Evolutionary conservation across 2,888 invertebrate genomes (phyloP).

Genomic region (Sussaba pulchella): DNA sequence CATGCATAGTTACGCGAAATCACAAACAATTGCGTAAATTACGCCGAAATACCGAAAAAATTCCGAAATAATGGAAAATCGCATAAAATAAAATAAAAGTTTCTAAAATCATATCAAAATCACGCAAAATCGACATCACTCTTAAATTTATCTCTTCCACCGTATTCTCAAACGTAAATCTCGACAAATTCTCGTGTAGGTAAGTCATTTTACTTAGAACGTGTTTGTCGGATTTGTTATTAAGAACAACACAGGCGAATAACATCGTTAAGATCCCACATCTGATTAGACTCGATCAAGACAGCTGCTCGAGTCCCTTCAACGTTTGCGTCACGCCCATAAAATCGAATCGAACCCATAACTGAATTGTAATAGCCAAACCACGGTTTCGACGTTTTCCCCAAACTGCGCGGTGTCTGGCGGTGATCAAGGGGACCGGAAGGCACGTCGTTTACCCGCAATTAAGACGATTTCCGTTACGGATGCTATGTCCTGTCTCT

Average conservation of each 20-base stretch:
- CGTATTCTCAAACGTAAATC: no score
- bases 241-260: background rate
- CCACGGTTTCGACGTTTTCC: constrained; percentile 20
- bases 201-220: background rate
- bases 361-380: constrained; percentile 23
- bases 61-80: no score
- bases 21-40: no score
- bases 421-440: constrained; percentile 21
- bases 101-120: no score
- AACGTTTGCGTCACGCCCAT: background rate
- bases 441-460: constrained; percentile 33
- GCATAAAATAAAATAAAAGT: no score
- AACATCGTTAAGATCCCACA: constrained; percentile 12
- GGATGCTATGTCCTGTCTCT: constrained; percentile 3
- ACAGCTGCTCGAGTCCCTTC: background rate
- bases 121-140: no score
- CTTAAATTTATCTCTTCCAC: no score
- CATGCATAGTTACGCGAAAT: no score
- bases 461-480: constrained; percentile 24
- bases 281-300: background rate
- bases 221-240: background rate
- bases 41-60: no score
- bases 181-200: no score
- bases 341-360: constrained; percentile 13
- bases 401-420: constrained; percentile 9